Evolutionary conservation across 2,888 invertebrate species (phyloP), one percentile per base, ranked within the genome.

Genomic region (Didymodactylos carnosus): DNA sequence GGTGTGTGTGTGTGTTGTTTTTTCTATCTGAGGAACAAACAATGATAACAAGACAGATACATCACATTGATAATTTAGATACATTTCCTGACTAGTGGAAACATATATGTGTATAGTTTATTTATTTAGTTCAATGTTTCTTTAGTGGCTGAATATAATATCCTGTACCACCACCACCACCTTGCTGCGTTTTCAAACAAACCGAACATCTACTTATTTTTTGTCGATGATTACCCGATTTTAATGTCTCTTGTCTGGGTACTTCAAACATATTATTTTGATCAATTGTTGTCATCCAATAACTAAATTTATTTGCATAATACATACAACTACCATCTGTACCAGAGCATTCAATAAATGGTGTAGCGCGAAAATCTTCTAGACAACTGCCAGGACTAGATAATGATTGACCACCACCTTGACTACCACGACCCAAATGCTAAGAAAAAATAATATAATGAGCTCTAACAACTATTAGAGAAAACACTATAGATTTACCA

Each of bases 251-350:
- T 35, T 71, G 46, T 71, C 74, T 71, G 39, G 71, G 71, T 25
- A 71, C 43, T 40, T 74, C 74, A 71, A 84, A 85, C 82, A 95
- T 93, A 78, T 90, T 87, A 77, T 87, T 85, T 53, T 89, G 88
- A 77, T 94, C 92, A 79, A 97, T 89, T 27, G 91, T 93, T 35
- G 94, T 91, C 82, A 98, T 87, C 98, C 98, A 98, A 87, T 95
- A 98, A 84, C 94, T 94, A 82, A 92, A 89, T 84, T 93, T 91
- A 82, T 97, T 94, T 78, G 94, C 90, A 72, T 81, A 83, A 77
- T 81, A 81, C 76, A 82, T 82, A 76, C 83, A 83, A 1, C 80
- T 78, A 51, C 83, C 83, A 3, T 78, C 77, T 14, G 77, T 70
- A 75, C 16, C 79, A 79, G 94, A 93, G 80, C 97, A 97, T 84